Percentiles rank a stretch among this genome's conserved stretches.
phyloP scores from a whole-genome alignment of 2,113 vertebrate species.

The Mobula birostris region DNA sequence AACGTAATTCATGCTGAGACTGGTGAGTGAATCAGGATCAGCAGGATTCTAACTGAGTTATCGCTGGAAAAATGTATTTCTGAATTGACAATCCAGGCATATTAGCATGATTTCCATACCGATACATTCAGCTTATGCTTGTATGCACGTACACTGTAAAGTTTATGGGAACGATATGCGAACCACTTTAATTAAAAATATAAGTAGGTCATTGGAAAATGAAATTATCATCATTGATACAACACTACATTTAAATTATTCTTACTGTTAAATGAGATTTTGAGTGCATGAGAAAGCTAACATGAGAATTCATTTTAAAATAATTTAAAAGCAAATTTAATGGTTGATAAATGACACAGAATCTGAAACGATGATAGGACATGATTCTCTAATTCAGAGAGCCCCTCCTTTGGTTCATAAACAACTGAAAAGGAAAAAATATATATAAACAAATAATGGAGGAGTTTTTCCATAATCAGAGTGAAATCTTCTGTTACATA shows the following conservation, averaged over 20 bases:
- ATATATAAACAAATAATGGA: background rate
- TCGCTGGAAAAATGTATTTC: background rate
- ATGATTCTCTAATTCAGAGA: background rate
- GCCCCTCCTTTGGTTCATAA: background rate
- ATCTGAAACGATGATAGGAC: background rate
- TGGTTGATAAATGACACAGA: background rate
- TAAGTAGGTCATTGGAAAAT: background rate
- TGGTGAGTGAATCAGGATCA: background rate
- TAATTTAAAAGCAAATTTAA: background rate
- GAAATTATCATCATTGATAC: background rate
- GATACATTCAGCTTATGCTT: background rate
- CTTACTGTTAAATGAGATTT: background rate
- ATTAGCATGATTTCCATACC: background rate
- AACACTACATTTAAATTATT: slow-evolving; percentile 9
- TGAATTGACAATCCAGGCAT: background rate
- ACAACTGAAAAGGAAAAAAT: background rate
- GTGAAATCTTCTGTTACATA: background rate
- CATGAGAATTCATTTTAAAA: background rate
- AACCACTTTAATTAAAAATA: slow-evolving; percentile 4
- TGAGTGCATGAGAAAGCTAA: background rate
- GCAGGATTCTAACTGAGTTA: background rate
- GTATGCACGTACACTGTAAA: background rate
- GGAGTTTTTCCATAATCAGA: background rate
- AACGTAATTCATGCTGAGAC: background rate
- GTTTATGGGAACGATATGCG: background rate